These are phyloP conservation scores for Candoia aspera DNA, from an alignment of 2,113 vertebrate species.

Conservation along the genomic window DNA sequence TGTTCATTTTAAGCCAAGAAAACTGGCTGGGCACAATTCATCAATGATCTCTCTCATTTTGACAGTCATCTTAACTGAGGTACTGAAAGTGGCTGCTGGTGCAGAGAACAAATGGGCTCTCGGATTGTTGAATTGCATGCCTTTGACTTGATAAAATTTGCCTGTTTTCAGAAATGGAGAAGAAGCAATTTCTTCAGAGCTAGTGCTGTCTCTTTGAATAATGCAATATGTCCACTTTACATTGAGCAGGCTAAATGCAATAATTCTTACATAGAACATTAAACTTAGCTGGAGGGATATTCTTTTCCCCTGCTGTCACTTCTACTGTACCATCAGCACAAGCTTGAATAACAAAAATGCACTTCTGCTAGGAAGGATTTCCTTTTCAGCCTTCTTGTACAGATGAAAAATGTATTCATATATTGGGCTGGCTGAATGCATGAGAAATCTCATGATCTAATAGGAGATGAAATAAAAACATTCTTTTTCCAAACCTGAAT, in stretches of 20 bases:
- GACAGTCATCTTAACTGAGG: constrained; percentile 25
- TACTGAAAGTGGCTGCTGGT: constrained; percentile 8
- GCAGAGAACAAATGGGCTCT: constrained; percentile 18
- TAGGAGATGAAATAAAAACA: neutral
- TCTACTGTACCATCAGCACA: neutral
- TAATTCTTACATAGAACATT: constrained; percentile 36
- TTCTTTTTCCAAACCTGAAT: neutral
- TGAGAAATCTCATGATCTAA: neutral
- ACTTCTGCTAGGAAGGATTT: neutral
- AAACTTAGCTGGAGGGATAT: neutral
- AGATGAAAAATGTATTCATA: neutral
- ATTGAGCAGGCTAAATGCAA: constrained; percentile 31
- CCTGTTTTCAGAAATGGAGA: constrained; percentile 16
- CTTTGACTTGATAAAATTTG: constrained; percentile 36
- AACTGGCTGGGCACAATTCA: constrained; percentile 19
- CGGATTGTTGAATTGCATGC: constrained; percentile 4
- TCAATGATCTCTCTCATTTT: neutral
- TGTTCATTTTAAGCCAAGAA: constrained; percentile 17
- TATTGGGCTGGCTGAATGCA: neutral
- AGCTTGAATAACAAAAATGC: constrained; percentile 15
- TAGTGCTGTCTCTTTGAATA: constrained; percentile 2
- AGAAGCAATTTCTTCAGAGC: neutral
- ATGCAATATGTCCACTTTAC: neutral
- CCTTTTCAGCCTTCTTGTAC: constrained; percentile 20
- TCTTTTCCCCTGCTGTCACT: constrained; percentile 13